Evolutionary conservation across 2,888 invertebrate species (phyloP), one percentile per base, ranked within the genome.

Genomic region (Notocelia uddmanniana): DNA sequence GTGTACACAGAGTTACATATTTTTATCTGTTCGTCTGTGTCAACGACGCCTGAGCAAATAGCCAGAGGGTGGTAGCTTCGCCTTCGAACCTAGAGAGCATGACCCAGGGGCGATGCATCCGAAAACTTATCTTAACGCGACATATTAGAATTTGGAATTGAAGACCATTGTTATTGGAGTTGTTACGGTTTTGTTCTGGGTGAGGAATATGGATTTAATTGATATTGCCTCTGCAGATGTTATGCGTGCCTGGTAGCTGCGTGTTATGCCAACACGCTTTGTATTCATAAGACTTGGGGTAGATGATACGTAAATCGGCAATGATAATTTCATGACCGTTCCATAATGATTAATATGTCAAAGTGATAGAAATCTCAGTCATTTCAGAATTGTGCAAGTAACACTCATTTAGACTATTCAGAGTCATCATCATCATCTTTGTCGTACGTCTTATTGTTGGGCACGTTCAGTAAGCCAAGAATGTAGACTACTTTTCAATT

Each of bases 11-110:
- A 85, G 86, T 82, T 84, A 92, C 90, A 91, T 85, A 90, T 89
- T 90, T 91, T 91, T 92, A 92, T 91, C 92, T 89, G 80, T 79
- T 72, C 83, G 85, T 81, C 82, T 85, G 85, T 86, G 90, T 91
- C 87, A 87, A 89, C 88, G 81, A 73, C 85, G 89, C 83, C 87
- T 89, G 88, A 78, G 83, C 84, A 91, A 90, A 91, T 87, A 90
- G 58, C 76, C 75, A 80, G 84, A 84, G 89, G 91, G 89, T 88
- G 90, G 59, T 67, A 60, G 21, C 31, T 15, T n/a, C 55, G 50
- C 50, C 63, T 63, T 63, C 52, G 37, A 37, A 63, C 34, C n/a
- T 31, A 15, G 23, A 64, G 63, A 31, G 52, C 52, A 55, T 15
- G 45, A 45, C 45, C 55, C 23, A 55, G 55, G 26, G 52, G 15